These are phyloP conservation scores for Pseudomyrmex cubaensis DNA, from an alignment of 1,140 invertebrate species.

Conservation along the genomic window DNA sequence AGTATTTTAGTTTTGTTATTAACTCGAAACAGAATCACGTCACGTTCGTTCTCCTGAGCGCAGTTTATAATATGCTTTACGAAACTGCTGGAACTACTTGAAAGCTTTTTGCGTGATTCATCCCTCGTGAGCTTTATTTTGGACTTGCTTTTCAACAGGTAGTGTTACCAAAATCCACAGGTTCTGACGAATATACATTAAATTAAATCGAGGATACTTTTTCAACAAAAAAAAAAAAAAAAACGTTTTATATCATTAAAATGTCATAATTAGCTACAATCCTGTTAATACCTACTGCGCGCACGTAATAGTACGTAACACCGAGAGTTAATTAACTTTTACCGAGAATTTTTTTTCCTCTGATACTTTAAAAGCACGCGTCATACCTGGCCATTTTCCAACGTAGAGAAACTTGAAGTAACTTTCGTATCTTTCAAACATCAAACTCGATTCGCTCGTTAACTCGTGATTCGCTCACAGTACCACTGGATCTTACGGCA, in stretches of 20 bases:
- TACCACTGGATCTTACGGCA: slow-evolving; percentile 21
- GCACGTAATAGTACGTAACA: not conserved
- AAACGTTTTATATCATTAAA: not conserved
- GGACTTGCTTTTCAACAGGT: slow-evolving; percentile 4
- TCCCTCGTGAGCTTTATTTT: slow-evolving; percentile 9
- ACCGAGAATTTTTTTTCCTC: not conserved
- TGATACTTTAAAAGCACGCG: not conserved
- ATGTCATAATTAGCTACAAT: not conserved
- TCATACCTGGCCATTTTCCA: slow-evolving; percentile 27
- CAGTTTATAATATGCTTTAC: not conserved
- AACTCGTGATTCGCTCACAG: slow-evolving; percentile 44
- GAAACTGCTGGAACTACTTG: slow-evolving; percentile 27
- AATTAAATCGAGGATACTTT: not conserved
- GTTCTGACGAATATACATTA: not conserved
- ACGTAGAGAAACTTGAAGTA: slow-evolving; percentile 16
- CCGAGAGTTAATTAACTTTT: not conserved
- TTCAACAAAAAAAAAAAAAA: not conserved
- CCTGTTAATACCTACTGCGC: not conserved
- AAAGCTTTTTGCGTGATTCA: slow-evolving; percentile 37
- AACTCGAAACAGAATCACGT: slow-evolving; percentile 30
- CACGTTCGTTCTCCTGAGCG: not conserved
- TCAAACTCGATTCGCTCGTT: slow-evolving; percentile 49
- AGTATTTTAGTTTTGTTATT: slow-evolving; percentile 41
- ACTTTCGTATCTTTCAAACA: slow-evolving; percentile 29
- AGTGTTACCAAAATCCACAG: slow-evolving; percentile 1